Conservation (phyloP, 2,888 invertebrate genomes). For the Crocallis elinguaria region DNA sequence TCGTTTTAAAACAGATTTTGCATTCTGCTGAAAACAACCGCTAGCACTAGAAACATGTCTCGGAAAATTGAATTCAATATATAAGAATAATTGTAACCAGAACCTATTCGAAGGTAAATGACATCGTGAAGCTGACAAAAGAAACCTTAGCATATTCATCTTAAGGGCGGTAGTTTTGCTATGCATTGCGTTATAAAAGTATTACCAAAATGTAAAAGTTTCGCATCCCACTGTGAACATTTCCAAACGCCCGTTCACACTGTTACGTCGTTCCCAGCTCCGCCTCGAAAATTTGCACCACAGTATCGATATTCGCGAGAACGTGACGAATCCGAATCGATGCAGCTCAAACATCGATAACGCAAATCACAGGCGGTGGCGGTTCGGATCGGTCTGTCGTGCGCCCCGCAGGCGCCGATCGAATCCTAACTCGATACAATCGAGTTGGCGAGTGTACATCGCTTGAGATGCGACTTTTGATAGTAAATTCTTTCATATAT, state of each 20-base stretch:
- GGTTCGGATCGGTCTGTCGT: constrained; percentile 54
- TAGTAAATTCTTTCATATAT: background rate
- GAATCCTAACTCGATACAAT: constrained; percentile 30
- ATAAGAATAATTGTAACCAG: too few species aligned
- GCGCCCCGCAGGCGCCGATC: constrained; percentile 51
- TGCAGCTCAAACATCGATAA: constrained; percentile 60
- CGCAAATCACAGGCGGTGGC: constrained; percentile 68
- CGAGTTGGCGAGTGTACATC: constrained; percentile 40
- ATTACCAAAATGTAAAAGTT: background rate
- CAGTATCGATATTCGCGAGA: constrained; percentile 54
- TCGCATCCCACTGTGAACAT: constrained; percentile 35
- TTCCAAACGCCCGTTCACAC: constrained; percentile 47
- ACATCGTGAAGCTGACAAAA: too few species aligned
- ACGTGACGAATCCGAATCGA: constrained; percentile 74
- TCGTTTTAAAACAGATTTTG: too few species aligned
- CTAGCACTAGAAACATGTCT: too few species aligned
- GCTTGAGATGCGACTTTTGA: constrained; percentile 10
- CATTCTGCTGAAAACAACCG: too few species aligned
- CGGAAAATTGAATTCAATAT: too few species aligned
- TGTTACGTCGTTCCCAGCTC: constrained; percentile 53
- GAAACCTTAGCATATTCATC: too few species aligned
- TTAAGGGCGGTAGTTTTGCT: too few species aligned
- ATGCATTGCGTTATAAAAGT: background rate
- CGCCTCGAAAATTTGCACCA: constrained; percentile 68
- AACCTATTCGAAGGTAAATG: too few species aligned